These are phyloP conservation scores for Eristalis arbustorum DNA, from an alignment of 2,888 invertebrate species.

Conservation along the genomic window DNA sequence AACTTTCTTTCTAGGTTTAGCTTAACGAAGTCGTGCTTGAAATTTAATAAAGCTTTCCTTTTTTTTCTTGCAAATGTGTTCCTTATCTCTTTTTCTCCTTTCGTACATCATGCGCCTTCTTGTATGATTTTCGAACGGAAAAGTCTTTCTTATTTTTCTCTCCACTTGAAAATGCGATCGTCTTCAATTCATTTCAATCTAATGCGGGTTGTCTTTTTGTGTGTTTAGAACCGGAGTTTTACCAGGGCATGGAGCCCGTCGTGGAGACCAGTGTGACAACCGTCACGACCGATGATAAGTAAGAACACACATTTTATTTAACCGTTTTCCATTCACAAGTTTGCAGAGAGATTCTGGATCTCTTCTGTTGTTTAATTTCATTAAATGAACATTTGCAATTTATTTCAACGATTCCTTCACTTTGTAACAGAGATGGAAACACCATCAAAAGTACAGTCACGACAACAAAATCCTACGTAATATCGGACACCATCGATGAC, in stretches of 20 bases:
- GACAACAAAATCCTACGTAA: not conserved
- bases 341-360: no score
- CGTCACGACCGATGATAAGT: conserved; percentile 77
- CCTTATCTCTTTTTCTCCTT: not conserved
- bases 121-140: not conserved
- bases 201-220: conserved; percentile 56
- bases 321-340: not conserved
- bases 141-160: not conserved
- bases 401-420: not conserved
- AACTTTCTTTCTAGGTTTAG: no score
- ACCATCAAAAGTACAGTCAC: conserved; percentile 6
- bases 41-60: not conserved
- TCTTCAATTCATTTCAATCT: not conserved
- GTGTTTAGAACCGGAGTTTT: conserved; percentile 83
- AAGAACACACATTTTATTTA: not conserved
- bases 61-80: not conserved
- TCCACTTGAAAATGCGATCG: not conserved
- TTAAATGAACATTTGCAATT: no score
- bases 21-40: not conserved
- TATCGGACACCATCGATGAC: not conserved
- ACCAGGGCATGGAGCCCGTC: conserved; percentile 82
- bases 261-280: conserved; percentile 82
- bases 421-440: conserved; percentile 19
- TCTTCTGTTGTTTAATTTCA: no score
- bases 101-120: not conserved